Conservation (phyloP, 2,888 invertebrate species). For the Prosopocoilus inquinatus region DNA sequence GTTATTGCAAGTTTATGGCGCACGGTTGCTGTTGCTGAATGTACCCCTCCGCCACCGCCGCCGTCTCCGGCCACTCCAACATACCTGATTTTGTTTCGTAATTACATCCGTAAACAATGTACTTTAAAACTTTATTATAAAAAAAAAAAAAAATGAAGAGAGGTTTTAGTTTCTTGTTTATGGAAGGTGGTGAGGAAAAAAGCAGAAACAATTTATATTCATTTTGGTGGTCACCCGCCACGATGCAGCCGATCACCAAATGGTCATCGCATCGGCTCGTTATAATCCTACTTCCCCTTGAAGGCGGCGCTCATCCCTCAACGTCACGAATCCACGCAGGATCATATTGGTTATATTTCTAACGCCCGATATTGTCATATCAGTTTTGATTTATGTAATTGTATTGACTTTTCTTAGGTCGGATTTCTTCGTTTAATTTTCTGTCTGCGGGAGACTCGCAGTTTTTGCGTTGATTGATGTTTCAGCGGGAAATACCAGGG, state of each 20-base stretch:
- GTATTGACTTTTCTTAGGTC: slow-evolving; percentile 45
- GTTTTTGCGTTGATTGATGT: slow-evolving; percentile 16
- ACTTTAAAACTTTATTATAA: slow-evolving; percentile 1
- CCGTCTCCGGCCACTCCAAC: slow-evolving; percentile 10
- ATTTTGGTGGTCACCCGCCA: slow-evolving; percentile 5
- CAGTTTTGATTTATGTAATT: slow-evolving; percentile 50
- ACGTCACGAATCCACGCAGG: slow-evolving; percentile 34
- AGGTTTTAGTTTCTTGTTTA: slow-evolving; percentile 9
- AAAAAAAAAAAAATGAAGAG: too few relatives aligned
- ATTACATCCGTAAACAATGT: slow-evolving; percentile 22
- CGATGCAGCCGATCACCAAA: slow-evolving; percentile 5
- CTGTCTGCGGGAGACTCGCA: slow-evolving; percentile 17
- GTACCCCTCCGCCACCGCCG: too few relatives aligned
- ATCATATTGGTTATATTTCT: slow-evolving; percentile 47
- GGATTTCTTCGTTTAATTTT: slow-evolving; percentile 32
- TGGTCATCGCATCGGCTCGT: slow-evolving; percentile 31
- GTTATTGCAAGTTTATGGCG: slow-evolving; percentile 39
- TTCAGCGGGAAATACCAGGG: slow-evolving; percentile 2
- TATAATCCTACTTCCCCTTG: slow-evolving; percentile 28
- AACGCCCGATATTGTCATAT: slow-evolving; percentile 48
- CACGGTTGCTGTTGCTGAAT: slow-evolving; percentile 13
- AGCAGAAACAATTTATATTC: neutral
- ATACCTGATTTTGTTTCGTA: slow-evolving; percentile 17
- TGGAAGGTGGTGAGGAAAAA: neutral
- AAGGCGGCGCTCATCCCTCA: slow-evolving; percentile 33